phyloP scores from a whole-genome alignment of 2,113 vertebrate genomes.

The Nesospiza acunhae region DNA sequence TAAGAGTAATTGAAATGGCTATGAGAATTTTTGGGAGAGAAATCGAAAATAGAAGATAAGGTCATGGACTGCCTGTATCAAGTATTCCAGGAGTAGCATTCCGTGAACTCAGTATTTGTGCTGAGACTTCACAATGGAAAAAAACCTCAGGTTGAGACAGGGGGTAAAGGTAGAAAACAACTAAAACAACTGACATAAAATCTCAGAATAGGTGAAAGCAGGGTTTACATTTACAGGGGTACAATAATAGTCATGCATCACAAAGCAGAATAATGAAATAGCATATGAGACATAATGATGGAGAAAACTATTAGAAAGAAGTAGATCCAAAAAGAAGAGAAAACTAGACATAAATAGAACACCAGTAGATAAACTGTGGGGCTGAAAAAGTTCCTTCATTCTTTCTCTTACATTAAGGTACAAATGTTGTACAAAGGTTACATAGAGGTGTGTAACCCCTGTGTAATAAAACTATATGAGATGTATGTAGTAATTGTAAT shows the following conservation, averaged over 20 bases:
- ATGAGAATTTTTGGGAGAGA: background rate
- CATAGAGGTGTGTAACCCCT: background rate
- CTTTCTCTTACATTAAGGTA: background rate
- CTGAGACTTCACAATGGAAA: background rate
- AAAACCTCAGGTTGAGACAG: background rate
- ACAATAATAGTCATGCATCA: background rate
- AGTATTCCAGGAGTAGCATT: background rate
- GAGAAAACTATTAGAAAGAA: background rate
- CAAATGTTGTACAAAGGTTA: background rate
- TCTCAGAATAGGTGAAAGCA: background rate
- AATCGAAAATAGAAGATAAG: background rate
- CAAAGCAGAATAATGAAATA: background rate
- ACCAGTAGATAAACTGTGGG: background rate
- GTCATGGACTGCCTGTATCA: background rate
- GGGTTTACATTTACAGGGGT: background rate
- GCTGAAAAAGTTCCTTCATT: background rate
- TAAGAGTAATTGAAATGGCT: background rate
- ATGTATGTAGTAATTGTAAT: background rate
- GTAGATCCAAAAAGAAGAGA: background rate
- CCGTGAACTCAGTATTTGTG: background rate
- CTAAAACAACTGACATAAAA: background rate
- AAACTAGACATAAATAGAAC: background rate
- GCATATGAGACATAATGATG: background rate
- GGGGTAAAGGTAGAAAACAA: background rate
- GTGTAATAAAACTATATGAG: background rate